Percentiles rank a stretch among this genome's conserved stretches.
phyloP scores from a whole-genome alignment of 2,113 vertebrate species.

The Nestor notabilis region DNA sequence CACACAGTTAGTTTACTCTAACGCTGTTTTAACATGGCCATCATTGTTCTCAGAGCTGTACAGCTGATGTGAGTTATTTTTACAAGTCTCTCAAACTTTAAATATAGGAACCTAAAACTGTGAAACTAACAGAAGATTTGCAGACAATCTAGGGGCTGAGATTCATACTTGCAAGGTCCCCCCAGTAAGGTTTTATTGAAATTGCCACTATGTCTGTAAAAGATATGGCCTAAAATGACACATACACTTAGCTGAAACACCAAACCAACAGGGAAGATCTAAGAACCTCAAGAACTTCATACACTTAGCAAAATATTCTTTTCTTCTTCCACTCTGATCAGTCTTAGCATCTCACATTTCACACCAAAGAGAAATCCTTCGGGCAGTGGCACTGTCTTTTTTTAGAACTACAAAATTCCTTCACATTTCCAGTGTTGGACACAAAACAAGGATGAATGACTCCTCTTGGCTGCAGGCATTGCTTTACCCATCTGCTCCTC shows the following conservation, averaged over 20 bases:
- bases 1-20: background rate
- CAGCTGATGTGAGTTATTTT: background rate
- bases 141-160: background rate
- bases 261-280: background rate
- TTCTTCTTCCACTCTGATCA: background rate
- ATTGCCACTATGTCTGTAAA: background rate
- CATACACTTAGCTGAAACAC: background rate
- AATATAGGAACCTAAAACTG: background rate
- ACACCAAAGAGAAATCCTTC: constrained; percentile 11
- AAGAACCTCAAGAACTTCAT: background rate
- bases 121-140: background rate
- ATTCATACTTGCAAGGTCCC: background rate
- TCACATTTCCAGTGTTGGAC: constrained; percentile 55
- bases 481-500: constrained; percentile 48
- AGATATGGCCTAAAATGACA: background rate
- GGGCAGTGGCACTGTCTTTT: constrained; percentile 8
- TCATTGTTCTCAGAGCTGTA: background rate
- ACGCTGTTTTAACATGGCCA: background rate
- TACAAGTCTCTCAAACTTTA: background rate
- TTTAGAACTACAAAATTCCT: constrained; percentile 35
- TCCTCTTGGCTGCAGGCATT: constrained; percentile 54
- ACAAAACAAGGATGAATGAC: constrained; percentile 48
- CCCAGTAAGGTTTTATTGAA: background rate
- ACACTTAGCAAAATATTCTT: background rate
- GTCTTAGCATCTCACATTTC: background rate